A percentile compares a stretch with the other conserved stretches of the same genome.
These are phyloP conservation scores for Cassiopea andromeda DNA, from an alignment of 30 jellyfish, hydroid and myxozoan species.

Conservation along the genomic window DNA sequence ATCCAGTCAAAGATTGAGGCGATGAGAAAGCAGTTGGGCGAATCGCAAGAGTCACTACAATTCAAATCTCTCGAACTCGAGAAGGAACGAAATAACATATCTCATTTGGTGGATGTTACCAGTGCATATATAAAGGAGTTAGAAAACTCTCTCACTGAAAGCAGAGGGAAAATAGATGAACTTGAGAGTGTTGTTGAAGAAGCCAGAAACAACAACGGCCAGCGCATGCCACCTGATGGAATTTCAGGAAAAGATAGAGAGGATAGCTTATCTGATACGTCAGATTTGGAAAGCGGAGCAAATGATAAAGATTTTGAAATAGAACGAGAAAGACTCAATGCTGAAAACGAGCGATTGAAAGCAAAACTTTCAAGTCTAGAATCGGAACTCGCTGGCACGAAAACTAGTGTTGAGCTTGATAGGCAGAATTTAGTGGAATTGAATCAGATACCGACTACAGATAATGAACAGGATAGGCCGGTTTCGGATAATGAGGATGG, in stretches of 20 bases:
- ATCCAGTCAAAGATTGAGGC: constrained; percentile 63
- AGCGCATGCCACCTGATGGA: constrained; percentile 95
- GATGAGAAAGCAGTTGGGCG: constrained; percentile 77
- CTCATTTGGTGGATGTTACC: constrained; percentile 95
- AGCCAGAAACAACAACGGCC: constrained; percentile 43
- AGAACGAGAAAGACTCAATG: constrained; percentile 20
- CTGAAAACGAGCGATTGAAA: constrained; percentile 36
- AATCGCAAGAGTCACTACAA: constrained; percentile 77
- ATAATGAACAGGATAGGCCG: not conserved
- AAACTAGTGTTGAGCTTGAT: constrained; percentile 43
- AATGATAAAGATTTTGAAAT: constrained; percentile 22
- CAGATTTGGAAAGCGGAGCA: constrained; percentile 40
- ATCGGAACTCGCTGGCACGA: constrained; percentile 51
- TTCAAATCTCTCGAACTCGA: constrained; percentile 90
- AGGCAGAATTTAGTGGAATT: constrained; percentile 4
- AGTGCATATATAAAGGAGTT: constrained; percentile 93
- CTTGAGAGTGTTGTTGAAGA: constrained; percentile 77
- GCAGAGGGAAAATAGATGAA: constrained; percentile 80
- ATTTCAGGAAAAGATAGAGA: constrained; percentile 71
- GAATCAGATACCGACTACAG: constrained; percentile 2
- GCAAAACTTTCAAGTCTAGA: constrained; percentile 59
- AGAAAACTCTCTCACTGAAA: constrained; percentile 84
- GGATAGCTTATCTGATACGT: constrained; percentile 64
- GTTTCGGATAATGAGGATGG: constrained; percentile 37
- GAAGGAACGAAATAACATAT: constrained; percentile 86